Evolutionary conservation across 2,888 invertebrate species (phyloP), one percentile per base, ranked within the genome.

Genomic region (Drosophila acutilabella): DNA sequence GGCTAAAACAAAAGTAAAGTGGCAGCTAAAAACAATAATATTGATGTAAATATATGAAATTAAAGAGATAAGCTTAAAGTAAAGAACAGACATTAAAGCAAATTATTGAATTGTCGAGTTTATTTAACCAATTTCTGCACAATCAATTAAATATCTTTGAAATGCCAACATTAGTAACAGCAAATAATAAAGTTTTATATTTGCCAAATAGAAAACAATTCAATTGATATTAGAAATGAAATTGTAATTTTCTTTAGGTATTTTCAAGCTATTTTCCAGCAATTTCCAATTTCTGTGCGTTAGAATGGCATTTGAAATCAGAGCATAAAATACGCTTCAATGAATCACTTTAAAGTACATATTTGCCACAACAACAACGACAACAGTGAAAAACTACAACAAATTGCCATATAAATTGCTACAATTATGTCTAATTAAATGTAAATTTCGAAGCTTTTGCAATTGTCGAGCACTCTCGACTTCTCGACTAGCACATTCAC

Each of bases 381-480:
- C 23, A 23, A 26, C n/a, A 20, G 16, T 18, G 8, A 16, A 26
- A 4, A 13, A 20, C 7, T 45, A 13, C 38, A 60, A 62, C 74
- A 76, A 78, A 78, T 73, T 78, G 48, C 59, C 58, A 33, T 47
- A 64, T 72, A 84, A 88, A 81, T 88, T 75, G 72, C 68, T 58
- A 44, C 76, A 88, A 78, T 88, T 85, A 81, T 81, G 69, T 73
- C 76, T 82, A 85, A 82, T 82, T 82, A 88, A 88, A 88, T 81
- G 86, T 76, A 81, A 81, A 85, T 85, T 81, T 80, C 56, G 62
- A 58, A 50, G 47, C 54, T 42, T 69, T 60, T 59, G 57, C 71
- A 40, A 66, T 62, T 58, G 66, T 42, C 53, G 26, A 18, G 45
- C 48, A 23, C 52, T 33, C 23, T 45, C 30, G 47, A 11, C 59